A percentile compares a stretch with the other conserved stretches of the same genome.
phyloP scores from a whole-genome alignment of 2,888 invertebrate genomes.

The Neelides folsomi region DNA sequence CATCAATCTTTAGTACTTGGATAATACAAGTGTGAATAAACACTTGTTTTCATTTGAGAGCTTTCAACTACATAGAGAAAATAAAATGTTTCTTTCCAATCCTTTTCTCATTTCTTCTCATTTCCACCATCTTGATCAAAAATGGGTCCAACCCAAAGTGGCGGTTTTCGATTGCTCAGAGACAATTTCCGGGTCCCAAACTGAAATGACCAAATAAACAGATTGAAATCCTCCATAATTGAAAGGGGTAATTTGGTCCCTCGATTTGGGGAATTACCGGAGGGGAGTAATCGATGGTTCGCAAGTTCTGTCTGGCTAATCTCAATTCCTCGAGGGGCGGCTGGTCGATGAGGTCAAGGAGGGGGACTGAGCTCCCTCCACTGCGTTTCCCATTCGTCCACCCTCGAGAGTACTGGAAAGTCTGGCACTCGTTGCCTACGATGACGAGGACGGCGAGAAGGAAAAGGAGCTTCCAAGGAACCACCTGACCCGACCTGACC shows the following conservation, averaged over 20 bases:
- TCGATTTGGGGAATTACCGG: neutral
- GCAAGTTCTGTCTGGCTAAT: conserved; percentile 18
- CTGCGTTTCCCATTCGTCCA: conserved; percentile 53
- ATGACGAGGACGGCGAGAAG: conserved; percentile 41
- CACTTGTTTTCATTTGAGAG: too few relatives aligned
- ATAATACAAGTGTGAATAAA: too few relatives aligned
- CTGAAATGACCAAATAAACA: conserved; percentile 10
- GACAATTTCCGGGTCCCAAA: conserved; percentile 19
- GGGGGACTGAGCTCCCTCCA: conserved; percentile 1
- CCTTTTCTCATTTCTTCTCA: neutral
- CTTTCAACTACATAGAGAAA: too few relatives aligned
- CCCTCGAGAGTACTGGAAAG: conserved; percentile 62
- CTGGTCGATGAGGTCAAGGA: neutral
- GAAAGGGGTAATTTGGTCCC: neutral
- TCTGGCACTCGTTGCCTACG: conserved; percentile 47
- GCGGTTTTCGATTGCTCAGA: conserved; percentile 22
- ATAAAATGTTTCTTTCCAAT: too few relatives aligned
- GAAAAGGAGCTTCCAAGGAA: conserved; percentile 26
- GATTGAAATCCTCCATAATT: neutral
- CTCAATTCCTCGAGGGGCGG: conserved; percentile 9
- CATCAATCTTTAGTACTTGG: too few relatives aligned
- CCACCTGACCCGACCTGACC: conserved; percentile 1
- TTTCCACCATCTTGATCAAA: conserved; percentile 22
- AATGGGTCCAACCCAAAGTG: conserved; percentile 29
- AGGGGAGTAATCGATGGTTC: neutral